Base-by-base conservation (phyloP, 2,888 invertebrate species). In the Schrankia costaestrigalis region DNA sequence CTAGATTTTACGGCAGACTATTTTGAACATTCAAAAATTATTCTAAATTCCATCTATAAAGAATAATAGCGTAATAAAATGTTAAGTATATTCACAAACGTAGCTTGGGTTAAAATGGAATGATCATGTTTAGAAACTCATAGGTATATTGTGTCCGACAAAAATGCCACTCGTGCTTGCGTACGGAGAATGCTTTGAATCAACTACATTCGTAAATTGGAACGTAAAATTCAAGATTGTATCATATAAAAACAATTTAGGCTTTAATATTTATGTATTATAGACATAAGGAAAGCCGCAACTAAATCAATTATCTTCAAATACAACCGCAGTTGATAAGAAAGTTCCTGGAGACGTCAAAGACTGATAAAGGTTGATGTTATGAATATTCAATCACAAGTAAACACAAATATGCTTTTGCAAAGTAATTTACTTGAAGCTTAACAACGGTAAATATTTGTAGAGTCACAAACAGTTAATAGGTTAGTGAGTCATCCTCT, bases 121-220 rank as follows among this genome's bases (percentile, higher is more conserved):
- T 80, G 78, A 65, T 73, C 73, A 73, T 82, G 80, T 84, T 82
- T 80, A 68, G 73, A 71, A 75, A 78, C 72, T 72, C 64, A 72
- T 73, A 75, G 73, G 73, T 78, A 77, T 76, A 80, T 74, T 71
- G 74, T 69, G 67, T 59, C 61, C 64, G 63, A 71, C 65, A 65
- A 77, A 75, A 80, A 85, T 83, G 71, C 78, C 70, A 56, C 49
- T 63, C 74, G 69, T 69, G 71, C 65, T 62, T 71, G 46, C 21
- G 45, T 42, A 60, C 53, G 47, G 69, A 68, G 79, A 81, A 80
- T 79, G 73, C 75, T 72, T 76, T 67, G 65, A 67, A 62, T 56
- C 60, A 62, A 61, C 60, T 60, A 62, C 63, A 71, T 66, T 79
- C 81, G 74, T 83, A 84, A 80, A 83, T 80, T 78, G 71, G 63